Percentiles rank a stretch among this genome's conserved stretches.
These are phyloP conservation scores for Kryptolebias marmoratus DNA, from an alignment of 2,113 vertebrate species.

Conservation along the genomic window DNA sequence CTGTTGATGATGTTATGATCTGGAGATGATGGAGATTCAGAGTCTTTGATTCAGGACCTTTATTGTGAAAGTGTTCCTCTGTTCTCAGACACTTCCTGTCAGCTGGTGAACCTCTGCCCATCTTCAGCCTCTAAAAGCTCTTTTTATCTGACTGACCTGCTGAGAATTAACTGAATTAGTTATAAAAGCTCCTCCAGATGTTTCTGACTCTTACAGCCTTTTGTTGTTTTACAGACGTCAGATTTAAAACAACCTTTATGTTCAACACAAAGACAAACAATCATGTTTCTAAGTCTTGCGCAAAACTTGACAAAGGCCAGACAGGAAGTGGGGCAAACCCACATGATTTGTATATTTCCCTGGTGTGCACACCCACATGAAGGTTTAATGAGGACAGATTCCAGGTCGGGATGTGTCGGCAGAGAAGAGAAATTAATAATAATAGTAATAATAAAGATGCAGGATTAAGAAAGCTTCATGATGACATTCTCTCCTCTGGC, in stretches of 20 bases:
- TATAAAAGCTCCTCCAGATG: too few species aligned
- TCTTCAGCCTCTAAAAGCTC: too few species aligned
- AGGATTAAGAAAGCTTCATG: neutral
- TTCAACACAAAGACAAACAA: constrained; percentile 1
- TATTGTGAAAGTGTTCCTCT: too few species aligned
- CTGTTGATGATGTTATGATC: too few species aligned
- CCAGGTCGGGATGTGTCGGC: neutral
- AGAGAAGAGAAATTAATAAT: constrained; percentile 1
- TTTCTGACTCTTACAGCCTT: too few species aligned
- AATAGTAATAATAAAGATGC: neutral
- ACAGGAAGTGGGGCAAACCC: constrained; percentile 46
- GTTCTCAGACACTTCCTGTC: too few species aligned
- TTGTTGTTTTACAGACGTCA: too few species aligned
- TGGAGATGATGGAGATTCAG: too few species aligned
- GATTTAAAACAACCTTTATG: neutral
- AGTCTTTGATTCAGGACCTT: too few species aligned
- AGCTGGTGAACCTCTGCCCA: too few species aligned
- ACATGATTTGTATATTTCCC: constrained; percentile 31
- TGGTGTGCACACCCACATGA: constrained; percentile 9
- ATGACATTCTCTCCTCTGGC: neutral
- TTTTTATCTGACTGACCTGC: too few species aligned
- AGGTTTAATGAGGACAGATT: constrained; percentile 43
- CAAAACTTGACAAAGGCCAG: neutral
- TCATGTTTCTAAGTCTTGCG: constrained; percentile 2
- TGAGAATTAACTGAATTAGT: too few species aligned